Evolutionary conservation across 2,888 invertebrate genomes (phyloP), one percentile per base, ranked within the genome.

Genomic region (Hypsopygia costalis): DNA sequence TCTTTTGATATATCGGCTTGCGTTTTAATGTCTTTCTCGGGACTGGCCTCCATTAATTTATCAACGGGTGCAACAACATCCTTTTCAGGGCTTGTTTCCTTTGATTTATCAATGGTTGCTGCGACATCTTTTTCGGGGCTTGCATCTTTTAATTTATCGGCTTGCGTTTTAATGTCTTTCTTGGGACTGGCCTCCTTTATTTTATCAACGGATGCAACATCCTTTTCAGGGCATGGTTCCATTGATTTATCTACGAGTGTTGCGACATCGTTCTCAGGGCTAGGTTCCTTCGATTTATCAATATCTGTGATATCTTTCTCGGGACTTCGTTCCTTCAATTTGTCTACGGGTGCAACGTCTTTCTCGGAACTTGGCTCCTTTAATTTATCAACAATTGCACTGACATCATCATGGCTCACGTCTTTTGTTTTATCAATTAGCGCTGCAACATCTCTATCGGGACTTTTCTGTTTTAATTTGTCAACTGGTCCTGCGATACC

Each of bases 121-220:
- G 10, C 8, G 5, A 7, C 21, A 0, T 31, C 11, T 10, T 49
- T 40, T 0, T 40, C 16, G 1, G 29, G 38, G 20, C 51, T 55
- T 1, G 46, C 21, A 1, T 32, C 34, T 9, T 44, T 49, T 0
- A 48, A 47, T 0, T 41, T 41, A 3, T 11, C n/a, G 28, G 25
- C 28, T 0, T n/a, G 16, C 16, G 38, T 22, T 11, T n/a, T n/a
- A 40, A 22, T 36, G 46, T 44, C 1, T 31, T 47, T 35, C 9
- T 44, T 34, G 6, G 45, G 44, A 33, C 50, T 58, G 20, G 46
- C 21, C n/a, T 22, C 48, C 11, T 50, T 50, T n/a, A 41, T 20
- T 41, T 33, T 29, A 11, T 32, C 51, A 38, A 1, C 44, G 3
- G 3, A 6, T 25, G 6, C 8, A 1, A 3, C 7, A 6, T 25